Evolutionary conservation across 2,888 invertebrate species (phyloP).

Genomic region (Rugalucina vietnamica): DNA sequence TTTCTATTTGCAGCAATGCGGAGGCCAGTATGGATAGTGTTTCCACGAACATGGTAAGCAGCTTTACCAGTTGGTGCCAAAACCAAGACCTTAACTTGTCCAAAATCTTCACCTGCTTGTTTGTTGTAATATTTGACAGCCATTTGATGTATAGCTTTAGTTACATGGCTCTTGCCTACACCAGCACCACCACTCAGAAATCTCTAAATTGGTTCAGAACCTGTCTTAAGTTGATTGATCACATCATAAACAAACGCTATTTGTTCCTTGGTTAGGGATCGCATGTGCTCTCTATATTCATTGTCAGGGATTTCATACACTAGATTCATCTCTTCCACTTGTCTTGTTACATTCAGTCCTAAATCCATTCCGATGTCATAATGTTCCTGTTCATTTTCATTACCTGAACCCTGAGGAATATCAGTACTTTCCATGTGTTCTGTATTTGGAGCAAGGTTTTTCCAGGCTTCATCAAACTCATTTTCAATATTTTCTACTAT

Average conservation of each 20-base stretch:
- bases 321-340: slow-evolving; percentile 7
- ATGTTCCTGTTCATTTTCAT: slow-evolving; percentile 44
- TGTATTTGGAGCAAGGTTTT: slow-evolving; percentile 53
- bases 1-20: slow-evolving; percentile 43
- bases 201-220: slow-evolving; percentile 42
- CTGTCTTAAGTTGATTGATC: slow-evolving; percentile 51
- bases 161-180: slow-evolving; percentile 42
- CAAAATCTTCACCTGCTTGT: background rate
- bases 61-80: slow-evolving; percentile 51
- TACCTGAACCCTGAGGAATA: slow-evolving; percentile 1
- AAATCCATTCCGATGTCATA: slow-evolving; percentile 57
- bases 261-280: slow-evolving; percentile 54
- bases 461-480: slow-evolving; percentile 40
- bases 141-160: slow-evolving; percentile 34
- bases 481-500: slow-evolving; percentile 25
- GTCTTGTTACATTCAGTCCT: slow-evolving; percentile 36
- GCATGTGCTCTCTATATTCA: slow-evolving; percentile 51
- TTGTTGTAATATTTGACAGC: slow-evolving; percentile 16
- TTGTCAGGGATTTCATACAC: slow-evolving; percentile 51
- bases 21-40: slow-evolving; percentile 31
- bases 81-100: slow-evolving; percentile 16
- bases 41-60: slow-evolving; percentile 36
- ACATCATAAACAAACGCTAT: slow-evolving; percentile 53
- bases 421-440: slow-evolving; percentile 46
- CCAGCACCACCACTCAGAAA: slow-evolving; percentile 50